Conservation (phyloP, 2,888 invertebrate genomes). For the Phyllotreta cruciferae region DNA sequence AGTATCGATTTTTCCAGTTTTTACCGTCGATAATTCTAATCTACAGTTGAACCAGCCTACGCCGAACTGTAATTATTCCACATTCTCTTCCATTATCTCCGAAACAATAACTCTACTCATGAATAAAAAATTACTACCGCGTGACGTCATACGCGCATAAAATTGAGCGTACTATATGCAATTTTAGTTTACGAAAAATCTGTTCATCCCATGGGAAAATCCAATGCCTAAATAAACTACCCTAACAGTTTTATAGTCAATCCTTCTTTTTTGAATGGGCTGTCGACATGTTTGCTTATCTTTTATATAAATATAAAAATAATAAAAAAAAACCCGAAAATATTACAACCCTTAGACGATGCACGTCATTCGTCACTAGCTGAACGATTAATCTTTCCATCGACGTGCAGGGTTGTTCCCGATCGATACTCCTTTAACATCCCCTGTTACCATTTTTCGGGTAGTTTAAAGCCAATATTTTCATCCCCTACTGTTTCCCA, state of each 20-base stretch:
- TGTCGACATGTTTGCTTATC: conserved; percentile 14
- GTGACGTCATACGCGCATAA: too few species aligned
- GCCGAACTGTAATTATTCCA: too few species aligned
- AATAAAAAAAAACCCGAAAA: conserved; percentile 9
- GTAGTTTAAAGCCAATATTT: too few species aligned
- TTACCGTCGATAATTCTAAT: conserved; percentile 4
- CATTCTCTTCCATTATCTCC: too few species aligned
- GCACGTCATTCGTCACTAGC: conserved; percentile 2
- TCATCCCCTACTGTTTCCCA: too few species aligned
- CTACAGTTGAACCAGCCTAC: too few species aligned
- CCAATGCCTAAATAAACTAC: conserved; percentile 12
- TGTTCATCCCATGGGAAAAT: conserved; percentile 4
- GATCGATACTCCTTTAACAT: background rate
- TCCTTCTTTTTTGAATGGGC: conserved; percentile 1
- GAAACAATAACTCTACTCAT: too few species aligned
- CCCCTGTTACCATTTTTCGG: too few species aligned
- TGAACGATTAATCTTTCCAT: conserved; percentile 13
- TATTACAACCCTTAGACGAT: conserved; percentile 5
- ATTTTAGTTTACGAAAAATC: background rate
- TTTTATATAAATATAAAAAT: conserved; percentile 13
- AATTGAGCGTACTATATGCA: too few species aligned
- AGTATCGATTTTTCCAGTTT: conserved; percentile 17
- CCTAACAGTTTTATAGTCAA: conserved; percentile 9
- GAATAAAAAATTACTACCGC: too few species aligned
- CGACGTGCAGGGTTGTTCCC: background rate